These are phyloP conservation scores for Naja naja DNA, from an alignment of 2,113 vertebrate genomes.

Conservation along the genomic window DNA sequence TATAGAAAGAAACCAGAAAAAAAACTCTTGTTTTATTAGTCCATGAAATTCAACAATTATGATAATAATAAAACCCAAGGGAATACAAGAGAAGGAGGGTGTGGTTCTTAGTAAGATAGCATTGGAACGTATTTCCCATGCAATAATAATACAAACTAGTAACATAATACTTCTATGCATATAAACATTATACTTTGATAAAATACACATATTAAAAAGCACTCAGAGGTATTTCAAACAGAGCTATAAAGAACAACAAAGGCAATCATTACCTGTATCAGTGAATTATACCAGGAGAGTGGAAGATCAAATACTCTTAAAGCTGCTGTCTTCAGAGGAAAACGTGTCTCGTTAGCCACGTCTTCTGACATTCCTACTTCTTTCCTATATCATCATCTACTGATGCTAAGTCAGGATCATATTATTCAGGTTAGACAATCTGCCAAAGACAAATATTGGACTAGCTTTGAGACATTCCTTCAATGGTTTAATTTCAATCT, in stretches of 20 bases:
- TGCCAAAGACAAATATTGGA: conserved; percentile 20
- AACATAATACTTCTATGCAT: background rate
- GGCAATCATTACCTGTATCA: conserved; percentile 77
- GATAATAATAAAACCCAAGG: background rate
- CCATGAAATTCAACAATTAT: background rate
- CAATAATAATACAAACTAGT: background rate
- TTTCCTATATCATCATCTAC: conserved; percentile 70
- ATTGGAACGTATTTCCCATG: background rate
- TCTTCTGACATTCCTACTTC: conserved; percentile 82
- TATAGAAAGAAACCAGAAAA: background rate
- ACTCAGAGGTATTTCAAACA: background rate
- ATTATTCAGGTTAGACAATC: conserved; percentile 23
- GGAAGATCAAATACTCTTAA: conserved; percentile 82
- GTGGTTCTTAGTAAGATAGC: background rate
- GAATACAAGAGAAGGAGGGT: background rate
- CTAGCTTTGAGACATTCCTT: background rate
- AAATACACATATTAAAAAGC: background rate
- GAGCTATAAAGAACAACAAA: background rate
- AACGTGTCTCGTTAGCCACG: conserved; percentile 65
- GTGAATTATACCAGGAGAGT: conserved; percentile 79
- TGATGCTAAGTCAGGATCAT: conserved; percentile 44
- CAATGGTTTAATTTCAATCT: accelerated
- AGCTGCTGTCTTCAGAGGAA: conserved; percentile 78
- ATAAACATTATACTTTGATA: background rate
- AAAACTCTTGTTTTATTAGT: background rate